A percentile compares a stretch with the other conserved stretches of the same genome.
phyloP scores from a whole-genome alignment of 2,797 vertebrate genomes.

The Peromyscus eremicus region DNA sequence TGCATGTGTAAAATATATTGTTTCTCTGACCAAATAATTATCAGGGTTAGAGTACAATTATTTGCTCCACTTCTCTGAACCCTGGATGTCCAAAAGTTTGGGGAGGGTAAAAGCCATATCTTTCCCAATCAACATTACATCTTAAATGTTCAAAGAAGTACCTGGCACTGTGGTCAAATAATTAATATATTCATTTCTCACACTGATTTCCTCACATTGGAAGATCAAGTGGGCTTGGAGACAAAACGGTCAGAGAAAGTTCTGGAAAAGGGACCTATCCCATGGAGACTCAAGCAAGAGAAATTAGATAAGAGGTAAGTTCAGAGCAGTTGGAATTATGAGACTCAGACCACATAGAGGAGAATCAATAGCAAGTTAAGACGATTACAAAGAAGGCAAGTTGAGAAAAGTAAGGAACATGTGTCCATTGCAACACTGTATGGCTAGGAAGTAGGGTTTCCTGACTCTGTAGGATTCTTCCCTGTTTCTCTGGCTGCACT shows the following conservation, averaged over 20 bases:
- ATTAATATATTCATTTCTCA: not conserved
- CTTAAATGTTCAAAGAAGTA: not conserved
- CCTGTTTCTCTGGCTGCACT: not conserved
- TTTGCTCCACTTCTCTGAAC: not conserved
- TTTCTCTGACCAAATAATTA: conserved; percentile 65
- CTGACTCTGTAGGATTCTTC: not conserved
- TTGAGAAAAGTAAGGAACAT: not conserved
- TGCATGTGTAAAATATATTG: conserved; percentile 24
- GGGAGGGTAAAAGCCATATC: not conserved
- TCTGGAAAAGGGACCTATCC: not conserved
- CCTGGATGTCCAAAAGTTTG: not conserved
- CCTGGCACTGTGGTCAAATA: not conserved
- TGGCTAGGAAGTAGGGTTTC: not conserved
- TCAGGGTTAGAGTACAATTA: not conserved
- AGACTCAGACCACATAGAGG: not conserved
- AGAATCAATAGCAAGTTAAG: not conserved
- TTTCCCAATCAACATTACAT: not conserved
- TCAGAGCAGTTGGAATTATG: not conserved
- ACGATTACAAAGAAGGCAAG: not conserved
- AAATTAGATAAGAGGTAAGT: not conserved
- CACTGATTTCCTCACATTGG: not conserved
- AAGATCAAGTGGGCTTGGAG: not conserved
- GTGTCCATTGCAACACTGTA: not conserved
- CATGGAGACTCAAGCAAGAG: not conserved
- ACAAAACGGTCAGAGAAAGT: not conserved